These are phyloP conservation scores for Phataginus tetradactyla DNA, from an alignment of 2,797 vertebrate genomes.

Conservation along the genomic window DNA sequence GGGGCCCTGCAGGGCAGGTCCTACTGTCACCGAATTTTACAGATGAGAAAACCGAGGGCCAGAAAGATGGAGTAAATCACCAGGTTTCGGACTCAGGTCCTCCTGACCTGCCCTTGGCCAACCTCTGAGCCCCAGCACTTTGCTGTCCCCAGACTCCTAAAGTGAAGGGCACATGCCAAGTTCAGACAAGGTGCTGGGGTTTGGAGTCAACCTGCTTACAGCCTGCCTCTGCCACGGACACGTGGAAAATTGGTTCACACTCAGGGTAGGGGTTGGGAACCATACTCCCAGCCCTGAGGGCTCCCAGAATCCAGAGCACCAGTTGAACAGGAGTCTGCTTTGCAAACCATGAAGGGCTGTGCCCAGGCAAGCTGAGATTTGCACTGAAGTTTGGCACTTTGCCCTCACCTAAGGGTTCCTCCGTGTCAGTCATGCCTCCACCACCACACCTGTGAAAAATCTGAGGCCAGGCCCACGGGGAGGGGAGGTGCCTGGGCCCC, in stretches of 20 bases:
- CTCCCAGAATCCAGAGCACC: background rate
- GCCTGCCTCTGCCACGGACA: background rate
- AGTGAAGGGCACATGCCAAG: background rate
- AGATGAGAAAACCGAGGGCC: background rate
- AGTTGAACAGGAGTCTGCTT: background rate
- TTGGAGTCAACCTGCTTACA: background rate
- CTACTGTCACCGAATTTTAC: background rate
- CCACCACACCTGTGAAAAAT: background rate
- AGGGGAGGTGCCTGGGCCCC: background rate
- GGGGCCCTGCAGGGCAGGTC: background rate
- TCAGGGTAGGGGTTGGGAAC: background rate
- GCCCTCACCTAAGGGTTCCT: background rate
- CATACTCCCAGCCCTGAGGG: background rate
- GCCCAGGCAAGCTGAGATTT: background rate
- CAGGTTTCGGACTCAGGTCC: background rate
- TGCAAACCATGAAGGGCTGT: background rate
- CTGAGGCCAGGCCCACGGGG: background rate
- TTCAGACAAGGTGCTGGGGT: background rate
- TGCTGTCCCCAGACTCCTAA: background rate
- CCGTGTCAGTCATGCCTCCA: background rate
- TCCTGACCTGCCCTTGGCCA: background rate
- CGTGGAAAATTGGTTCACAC: background rate
- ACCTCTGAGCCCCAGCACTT: background rate
- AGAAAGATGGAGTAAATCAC: background rate
- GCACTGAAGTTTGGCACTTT: background rate